Base-by-base conservation (phyloP, 1,140 invertebrate species). In the Neodiprion virginianus region DNA sequence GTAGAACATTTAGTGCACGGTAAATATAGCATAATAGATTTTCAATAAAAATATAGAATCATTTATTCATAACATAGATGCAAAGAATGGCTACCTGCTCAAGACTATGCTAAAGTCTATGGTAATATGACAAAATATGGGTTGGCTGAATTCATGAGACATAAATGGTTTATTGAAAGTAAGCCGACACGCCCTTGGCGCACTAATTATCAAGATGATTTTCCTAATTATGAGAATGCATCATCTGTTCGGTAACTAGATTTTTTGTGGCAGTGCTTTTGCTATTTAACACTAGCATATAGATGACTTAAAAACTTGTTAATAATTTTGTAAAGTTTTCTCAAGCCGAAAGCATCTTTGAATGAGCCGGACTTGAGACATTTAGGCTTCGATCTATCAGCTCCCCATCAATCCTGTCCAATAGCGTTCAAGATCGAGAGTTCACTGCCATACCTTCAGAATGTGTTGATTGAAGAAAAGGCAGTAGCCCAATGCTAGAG, bases 1-100 rank as follows among this genome's bases (percentile, higher is more conserved):
- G 67, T 48, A 75, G 79, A 66, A 70, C 69, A 11, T 81, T 80
- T 28, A 77, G 78, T 61, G 65, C 78, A 69, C 78, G 75, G 79
- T 81, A 78, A 66, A 7, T 66, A 66, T 21, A 66, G 1, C 14
- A 21, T 7, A 73, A 72, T 67, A 67, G 66, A 12, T 73, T 50
- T 50, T 50, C 53, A 65, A 73, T n/a, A 48, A 14, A 40, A 23
- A 67, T 48, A 66, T n/a, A 21, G 14, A 21, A 8, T 28, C 1
- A 53, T 12, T 53, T 74, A 67, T 17, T 28, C 12, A 74, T 73
- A 12, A 67, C n/a, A 23, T 8, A 61, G 53, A 12, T 12, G 11
- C 53, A 71, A 73, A 14, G 70, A 67, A 67, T 78, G 75, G 72
- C 1, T 78, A n/a, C 77, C 77, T 48, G 72, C 73, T 47, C 40